Conservation (phyloP, 2,113 vertebrate species). For the Atrichornis clamosus region DNA sequence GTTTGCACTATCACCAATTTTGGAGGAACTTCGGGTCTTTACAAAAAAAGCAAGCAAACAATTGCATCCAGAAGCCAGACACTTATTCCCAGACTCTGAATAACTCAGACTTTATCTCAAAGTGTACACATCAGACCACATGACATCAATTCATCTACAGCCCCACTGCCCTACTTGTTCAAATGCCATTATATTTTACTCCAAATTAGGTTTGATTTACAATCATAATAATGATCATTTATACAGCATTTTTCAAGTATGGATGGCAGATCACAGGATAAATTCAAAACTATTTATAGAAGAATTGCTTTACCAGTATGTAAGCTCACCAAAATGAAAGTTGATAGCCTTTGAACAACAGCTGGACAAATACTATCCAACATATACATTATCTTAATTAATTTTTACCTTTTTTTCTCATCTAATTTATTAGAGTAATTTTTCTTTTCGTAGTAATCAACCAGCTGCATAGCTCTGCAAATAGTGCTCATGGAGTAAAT, state of each 20-base stretch:
- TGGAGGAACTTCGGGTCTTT: not conserved
- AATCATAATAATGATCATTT: conserved; percentile 33
- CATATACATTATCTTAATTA: conserved; percentile 49
- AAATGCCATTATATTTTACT: conserved; percentile 18
- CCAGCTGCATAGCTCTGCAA: conserved; percentile 2
- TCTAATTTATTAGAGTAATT: conserved; percentile 37
- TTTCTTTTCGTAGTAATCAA: conserved; percentile 30
- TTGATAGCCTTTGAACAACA: conserved; percentile 35
- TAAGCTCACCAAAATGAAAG: conserved; percentile 23
- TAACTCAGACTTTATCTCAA: not conserved
- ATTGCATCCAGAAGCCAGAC: not conserved
- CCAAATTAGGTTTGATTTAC: conserved; percentile 48
- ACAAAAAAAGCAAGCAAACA: not conserved
- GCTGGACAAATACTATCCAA: conserved; percentile 55
- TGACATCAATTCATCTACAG: not conserved
- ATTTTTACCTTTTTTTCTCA: conserved; percentile 42
- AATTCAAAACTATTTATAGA: conserved; percentile 37
- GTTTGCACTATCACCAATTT: not conserved
- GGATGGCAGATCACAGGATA: conserved; percentile 22
- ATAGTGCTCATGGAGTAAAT: conserved; percentile 28
- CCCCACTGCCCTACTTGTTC: not conserved
- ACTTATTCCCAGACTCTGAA: not conserved
- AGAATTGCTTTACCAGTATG: not conserved
- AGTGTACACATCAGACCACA: not conserved
- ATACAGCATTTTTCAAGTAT: conserved; percentile 10